Conservation (phyloP, 2,888 invertebrate species). For the Perizoma flavofasciatum region DNA sequence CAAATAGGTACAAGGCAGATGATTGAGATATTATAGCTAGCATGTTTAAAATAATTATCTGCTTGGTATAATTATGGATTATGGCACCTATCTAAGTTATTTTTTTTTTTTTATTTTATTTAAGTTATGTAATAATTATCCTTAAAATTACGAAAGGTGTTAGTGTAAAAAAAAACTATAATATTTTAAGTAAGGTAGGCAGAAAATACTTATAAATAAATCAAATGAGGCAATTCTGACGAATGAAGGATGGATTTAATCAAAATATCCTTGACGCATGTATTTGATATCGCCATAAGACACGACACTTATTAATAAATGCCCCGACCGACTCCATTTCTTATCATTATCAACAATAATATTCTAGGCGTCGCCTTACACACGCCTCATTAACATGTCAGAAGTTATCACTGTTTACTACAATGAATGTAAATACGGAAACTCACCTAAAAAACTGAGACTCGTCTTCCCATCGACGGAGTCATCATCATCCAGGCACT, state of each 20-base stretch:
- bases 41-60: too few species aligned
- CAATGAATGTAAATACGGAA: constrained; percentile 33
- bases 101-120: too few species aligned
- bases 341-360: constrained; percentile 43
- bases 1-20: too few species aligned
- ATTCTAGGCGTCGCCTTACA: constrained; percentile 27
- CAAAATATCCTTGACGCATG: constrained; percentile 43
- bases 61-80: too few species aligned
- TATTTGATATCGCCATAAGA: constrained; percentile 43
- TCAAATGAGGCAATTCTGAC: constrained; percentile 11
- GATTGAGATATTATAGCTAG: too few species aligned
- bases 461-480: constrained; percentile 77
- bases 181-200: too few species aligned
- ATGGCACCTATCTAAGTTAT: too few species aligned
- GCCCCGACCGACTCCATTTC: constrained; percentile 38
- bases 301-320: constrained; percentile 49
- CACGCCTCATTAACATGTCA: constrained; percentile 40
- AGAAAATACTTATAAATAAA: too few species aligned
- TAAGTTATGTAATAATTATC: too few species aligned
- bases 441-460: constrained; percentile 81
- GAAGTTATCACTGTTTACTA: constrained; percentile 42
- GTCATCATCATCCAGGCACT: constrained; percentile 73
- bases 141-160: too few species aligned
- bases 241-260: constrained; percentile 20
- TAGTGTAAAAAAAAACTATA: too few species aligned